Conservation (phyloP, 92 coral and sea anemone genomes). For the Scolanthus callimorphus region DNA sequence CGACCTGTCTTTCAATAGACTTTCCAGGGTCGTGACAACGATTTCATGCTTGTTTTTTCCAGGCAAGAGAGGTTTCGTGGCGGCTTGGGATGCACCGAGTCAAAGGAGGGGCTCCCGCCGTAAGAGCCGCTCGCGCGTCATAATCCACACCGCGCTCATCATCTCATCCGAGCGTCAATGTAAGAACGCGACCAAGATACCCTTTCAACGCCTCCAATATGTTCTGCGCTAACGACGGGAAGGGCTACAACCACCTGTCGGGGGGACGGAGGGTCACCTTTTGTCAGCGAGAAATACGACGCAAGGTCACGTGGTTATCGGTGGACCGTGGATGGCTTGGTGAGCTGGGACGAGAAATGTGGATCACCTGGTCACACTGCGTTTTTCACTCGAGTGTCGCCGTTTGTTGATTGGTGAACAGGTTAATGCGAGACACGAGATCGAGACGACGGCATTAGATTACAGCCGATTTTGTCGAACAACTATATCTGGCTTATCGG, state of each 20-base stretch:
- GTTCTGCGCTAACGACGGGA: slow-evolving; percentile 80
- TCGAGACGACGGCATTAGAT: not conserved
- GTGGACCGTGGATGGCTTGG: slow-evolving; percentile 78
- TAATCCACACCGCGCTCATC: slow-evolving; percentile 41
- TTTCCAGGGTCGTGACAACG: too few species aligned
- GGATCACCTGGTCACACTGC: slow-evolving; percentile 46
- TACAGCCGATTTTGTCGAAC: too few species aligned
- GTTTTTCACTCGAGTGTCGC: slow-evolving; percentile 67
- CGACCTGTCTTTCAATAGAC: too few species aligned
- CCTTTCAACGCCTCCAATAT: slow-evolving; percentile 47
- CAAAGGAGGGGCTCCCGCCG: slow-evolving; percentile 5
- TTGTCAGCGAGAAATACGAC: slow-evolving; percentile 56
- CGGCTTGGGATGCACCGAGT: slow-evolving; percentile 28
- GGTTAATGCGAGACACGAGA: slow-evolving; percentile 10
- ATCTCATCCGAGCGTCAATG: slow-evolving; percentile 38
- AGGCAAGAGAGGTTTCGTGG: slow-evolving; percentile 53
- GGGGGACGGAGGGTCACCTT: slow-evolving; percentile 84
- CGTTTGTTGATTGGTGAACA: slow-evolving; percentile 64
- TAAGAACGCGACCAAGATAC: slow-evolving; percentile 30
- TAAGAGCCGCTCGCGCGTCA: slow-evolving; percentile 21
- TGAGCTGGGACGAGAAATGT: slow-evolving; percentile 86
- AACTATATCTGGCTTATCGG: too few species aligned
- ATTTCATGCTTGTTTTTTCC: slow-evolving; percentile 1
- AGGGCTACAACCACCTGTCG: slow-evolving; percentile 65
- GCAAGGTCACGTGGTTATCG: slow-evolving; percentile 40